Evolutionary conservation across 2,113 vertebrate species (phyloP).

Genomic region (Electrona antarctica): DNA sequence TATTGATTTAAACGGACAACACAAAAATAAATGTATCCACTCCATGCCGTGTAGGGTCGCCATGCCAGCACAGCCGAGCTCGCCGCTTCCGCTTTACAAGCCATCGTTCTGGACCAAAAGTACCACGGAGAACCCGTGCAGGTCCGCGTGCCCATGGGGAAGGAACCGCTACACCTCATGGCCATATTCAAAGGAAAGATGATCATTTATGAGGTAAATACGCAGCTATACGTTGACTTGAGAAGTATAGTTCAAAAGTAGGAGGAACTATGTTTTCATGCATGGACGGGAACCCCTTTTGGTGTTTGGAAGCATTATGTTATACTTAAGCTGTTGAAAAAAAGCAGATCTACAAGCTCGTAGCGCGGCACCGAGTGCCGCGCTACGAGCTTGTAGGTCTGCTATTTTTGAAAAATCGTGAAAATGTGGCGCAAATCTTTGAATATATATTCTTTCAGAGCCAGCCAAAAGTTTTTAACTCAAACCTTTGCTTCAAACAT

Average conservation of each 20-base stretch:
- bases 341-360: background rate
- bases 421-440: too few species aligned
- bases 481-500: too few species aligned
- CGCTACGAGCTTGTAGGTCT: too few species aligned
- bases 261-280: background rate
- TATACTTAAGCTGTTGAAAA: background rate
- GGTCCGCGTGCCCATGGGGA: constrained; percentile 88
- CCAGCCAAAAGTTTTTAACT: too few species aligned
- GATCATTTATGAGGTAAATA: constrained; percentile 84
- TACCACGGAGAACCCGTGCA: constrained; percentile 84
- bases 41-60: constrained; percentile 74
- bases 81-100: constrained; percentile 84
- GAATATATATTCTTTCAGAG: too few species aligned
- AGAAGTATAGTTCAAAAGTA: background rate
- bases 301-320: background rate
- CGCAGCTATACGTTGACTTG: background rate
- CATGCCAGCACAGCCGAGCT: constrained; percentile 83
- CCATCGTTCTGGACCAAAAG: constrained; percentile 82
- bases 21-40: background rate
- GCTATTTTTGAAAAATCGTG: too few species aligned
- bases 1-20: background rate
- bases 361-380: too few species aligned
- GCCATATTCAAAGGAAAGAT: constrained; percentile 89
- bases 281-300: background rate
- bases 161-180: constrained; percentile 87